Conservation (phyloP, 1,140 invertebrate genomes). For the Gerris buenoi region DNA sequence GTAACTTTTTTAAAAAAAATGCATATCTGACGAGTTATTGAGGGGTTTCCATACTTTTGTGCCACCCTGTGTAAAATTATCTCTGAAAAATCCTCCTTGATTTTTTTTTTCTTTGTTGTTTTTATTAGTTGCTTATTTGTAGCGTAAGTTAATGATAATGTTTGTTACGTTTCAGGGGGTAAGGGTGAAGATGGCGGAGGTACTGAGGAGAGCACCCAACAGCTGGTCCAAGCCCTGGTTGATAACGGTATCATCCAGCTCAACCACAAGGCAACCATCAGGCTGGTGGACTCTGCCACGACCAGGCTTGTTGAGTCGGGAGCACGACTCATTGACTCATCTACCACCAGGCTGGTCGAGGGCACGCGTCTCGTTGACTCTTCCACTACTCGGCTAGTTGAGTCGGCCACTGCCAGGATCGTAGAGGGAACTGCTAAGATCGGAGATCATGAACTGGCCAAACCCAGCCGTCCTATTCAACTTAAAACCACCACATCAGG, state of each 20-base stretch:
- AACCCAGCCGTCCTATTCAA: not conserved
- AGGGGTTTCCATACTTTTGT: too few relatives aligned
- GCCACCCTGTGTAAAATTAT: too few relatives aligned
- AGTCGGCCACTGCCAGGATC: not conserved
- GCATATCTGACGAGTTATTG: too few relatives aligned
- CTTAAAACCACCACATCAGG: not conserved
- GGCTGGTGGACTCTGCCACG: conserved; percentile 13
- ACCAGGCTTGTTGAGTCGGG: not conserved
- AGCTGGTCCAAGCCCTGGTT: conserved; percentile 17
- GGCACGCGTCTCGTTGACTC: not conserved
- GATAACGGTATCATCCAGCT: conserved; percentile 20
- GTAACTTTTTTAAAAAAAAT: too few relatives aligned
- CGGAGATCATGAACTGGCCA: not conserved
- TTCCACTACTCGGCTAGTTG: not conserved
- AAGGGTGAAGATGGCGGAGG: conserved; percentile 11
- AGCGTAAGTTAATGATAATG: too few relatives aligned
- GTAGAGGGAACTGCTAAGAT: not conserved
- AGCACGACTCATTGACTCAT: not conserved
- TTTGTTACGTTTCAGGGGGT: conserved; percentile 12
- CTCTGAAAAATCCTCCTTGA: too few relatives aligned
- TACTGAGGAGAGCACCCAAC: conserved; percentile 13
- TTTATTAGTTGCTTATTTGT: too few relatives aligned
- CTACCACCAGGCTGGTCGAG: not conserved
- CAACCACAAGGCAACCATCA: conserved; percentile 18
- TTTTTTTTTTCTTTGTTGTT: too few relatives aligned